Evolutionary conservation across 2,113 vertebrate genomes (phyloP).

Genomic region (Melanocharis versteri): DNA sequence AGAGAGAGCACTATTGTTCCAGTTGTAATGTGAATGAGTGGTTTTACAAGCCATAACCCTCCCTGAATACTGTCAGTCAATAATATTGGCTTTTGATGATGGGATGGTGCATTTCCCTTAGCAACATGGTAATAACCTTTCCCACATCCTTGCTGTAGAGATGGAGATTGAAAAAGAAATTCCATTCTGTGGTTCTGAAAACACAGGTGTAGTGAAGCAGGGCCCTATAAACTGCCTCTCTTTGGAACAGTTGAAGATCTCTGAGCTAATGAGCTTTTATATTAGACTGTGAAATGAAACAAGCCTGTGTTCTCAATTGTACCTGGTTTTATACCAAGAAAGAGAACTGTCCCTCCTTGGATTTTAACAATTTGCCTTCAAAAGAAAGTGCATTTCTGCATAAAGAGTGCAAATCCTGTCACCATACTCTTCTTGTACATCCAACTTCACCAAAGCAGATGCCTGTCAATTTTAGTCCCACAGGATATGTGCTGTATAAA

Average conservation of each 20-base stretch:
- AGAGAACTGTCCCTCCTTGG: background rate
- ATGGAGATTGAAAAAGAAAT: conserved; percentile 19
- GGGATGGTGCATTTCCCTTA: conserved; percentile 39
- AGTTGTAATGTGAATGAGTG: conserved; percentile 2
- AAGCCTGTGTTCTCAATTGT: background rate
- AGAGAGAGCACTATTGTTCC: conserved; percentile 32
- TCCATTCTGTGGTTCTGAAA: background rate
- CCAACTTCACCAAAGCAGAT: background rate
- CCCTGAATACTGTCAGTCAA: conserved; percentile 33
- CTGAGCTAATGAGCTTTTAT: conserved; percentile 7
- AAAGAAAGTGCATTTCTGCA: background rate
- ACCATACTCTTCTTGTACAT: background rate
- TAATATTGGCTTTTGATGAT: conserved; percentile 48
- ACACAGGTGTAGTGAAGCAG: background rate
- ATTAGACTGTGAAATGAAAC: conserved; percentile 26
- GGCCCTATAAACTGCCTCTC: background rate
- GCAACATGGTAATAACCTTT: conserved; percentile 43
- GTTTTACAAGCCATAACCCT: conserved; percentile 36
- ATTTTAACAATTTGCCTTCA: background rate
- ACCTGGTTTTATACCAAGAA: background rate
- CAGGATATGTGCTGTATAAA: background rate
- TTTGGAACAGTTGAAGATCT: background rate
- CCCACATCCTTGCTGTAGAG: background rate
- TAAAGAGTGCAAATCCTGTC: background rate
- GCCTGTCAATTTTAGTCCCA: background rate